Percentiles rank a stretch among this genome's conserved stretches.
Evolutionary conservation across 92 coral and sea anemone species (phyloP).

Genomic region (Actinernus sp.): DNA sequence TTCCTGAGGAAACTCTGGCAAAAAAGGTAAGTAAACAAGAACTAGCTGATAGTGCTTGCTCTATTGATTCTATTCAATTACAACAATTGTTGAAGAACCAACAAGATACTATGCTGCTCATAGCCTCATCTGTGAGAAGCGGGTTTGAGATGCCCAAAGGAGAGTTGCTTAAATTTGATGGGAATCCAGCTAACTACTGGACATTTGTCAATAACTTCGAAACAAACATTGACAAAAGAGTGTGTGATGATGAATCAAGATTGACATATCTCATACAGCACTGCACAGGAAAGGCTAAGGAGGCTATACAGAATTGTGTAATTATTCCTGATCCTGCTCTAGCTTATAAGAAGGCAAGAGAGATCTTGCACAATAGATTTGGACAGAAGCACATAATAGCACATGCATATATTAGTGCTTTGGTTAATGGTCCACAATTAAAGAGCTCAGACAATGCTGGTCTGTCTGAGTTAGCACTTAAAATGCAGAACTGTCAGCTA

Average conservation of each 20-base stretch:
- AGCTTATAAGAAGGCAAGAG: conserved; percentile 42
- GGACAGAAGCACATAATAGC: conserved; percentile 36
- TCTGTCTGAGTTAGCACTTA: conserved; percentile 22
- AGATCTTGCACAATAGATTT: conserved; percentile 38
- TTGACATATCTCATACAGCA: conserved; percentile 47
- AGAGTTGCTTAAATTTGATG: conserved; percentile 8
- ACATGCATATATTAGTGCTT: conserved; percentile 16
- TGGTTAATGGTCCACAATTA: conserved; percentile 21
- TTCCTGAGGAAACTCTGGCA: no score
- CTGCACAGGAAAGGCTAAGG: conserved; percentile 34
- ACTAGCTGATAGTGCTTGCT: no score
- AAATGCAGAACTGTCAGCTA: conserved; percentile 43
- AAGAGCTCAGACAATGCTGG: conserved; percentile 20
- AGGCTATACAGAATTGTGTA: conserved; percentile 35
- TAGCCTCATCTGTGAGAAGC: neutral
- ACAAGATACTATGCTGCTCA: conserved; percentile 8
- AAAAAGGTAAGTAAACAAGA: neutral
- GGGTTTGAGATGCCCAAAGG: conserved; percentile 13
- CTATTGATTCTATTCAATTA: no score
- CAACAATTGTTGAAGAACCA: neutral
- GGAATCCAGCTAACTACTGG: conserved; percentile 39
- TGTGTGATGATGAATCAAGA: conserved; percentile 15
- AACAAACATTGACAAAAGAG: conserved; percentile 36
- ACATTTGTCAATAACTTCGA: conserved; percentile 39
- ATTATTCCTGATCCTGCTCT: conserved; percentile 15